These are phyloP conservation scores for Hololepta plana DNA, from an alignment of 2,888 invertebrate genomes.

Conservation along the genomic window DNA sequence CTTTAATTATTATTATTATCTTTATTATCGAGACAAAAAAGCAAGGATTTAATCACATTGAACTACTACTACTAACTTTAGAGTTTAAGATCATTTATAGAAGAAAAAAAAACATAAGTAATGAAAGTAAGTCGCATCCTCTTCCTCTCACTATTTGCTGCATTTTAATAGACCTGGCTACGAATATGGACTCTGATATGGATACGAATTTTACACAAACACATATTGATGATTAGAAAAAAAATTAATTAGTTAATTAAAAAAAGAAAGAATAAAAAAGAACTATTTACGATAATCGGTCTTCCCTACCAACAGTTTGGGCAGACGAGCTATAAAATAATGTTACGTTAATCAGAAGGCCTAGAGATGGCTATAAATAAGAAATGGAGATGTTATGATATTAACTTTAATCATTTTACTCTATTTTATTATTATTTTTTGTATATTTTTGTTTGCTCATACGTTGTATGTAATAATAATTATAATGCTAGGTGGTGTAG, in stretches of 20 bases:
- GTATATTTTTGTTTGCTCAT: constrained; percentile 8
- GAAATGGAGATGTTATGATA: constrained; percentile 26
- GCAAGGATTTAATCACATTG: too few species aligned
- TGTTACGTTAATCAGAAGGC: constrained; percentile 20
- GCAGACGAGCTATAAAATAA: too few species aligned
- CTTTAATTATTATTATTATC: too few species aligned
- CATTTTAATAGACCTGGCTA: constrained; percentile 30
- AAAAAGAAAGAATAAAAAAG: constrained; percentile 10
- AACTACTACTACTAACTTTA: constrained; percentile 13
- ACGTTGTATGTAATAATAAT: too few species aligned
- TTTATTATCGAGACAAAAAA: too few species aligned
- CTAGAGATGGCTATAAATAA: constrained; percentile 24
- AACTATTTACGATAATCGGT: constrained; percentile 19
- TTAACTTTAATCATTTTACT: constrained; percentile 14
- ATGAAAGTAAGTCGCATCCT: too few species aligned
- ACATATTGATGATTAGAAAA: too few species aligned
- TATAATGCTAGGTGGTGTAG: too few species aligned
- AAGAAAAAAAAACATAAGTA: too few species aligned
- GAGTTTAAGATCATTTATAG: too few species aligned
- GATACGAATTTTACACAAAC: constrained; percentile 19
- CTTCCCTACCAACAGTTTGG: too few species aligned
- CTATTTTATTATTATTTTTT: constrained; percentile 7
- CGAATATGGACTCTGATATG: constrained; percentile 28
- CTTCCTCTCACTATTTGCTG: constrained; percentile 32
- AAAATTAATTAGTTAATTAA: constrained; percentile 12